Conservation (phyloP, 2,797 vertebrate genomes). For the Streptopelia turtur region DNA sequence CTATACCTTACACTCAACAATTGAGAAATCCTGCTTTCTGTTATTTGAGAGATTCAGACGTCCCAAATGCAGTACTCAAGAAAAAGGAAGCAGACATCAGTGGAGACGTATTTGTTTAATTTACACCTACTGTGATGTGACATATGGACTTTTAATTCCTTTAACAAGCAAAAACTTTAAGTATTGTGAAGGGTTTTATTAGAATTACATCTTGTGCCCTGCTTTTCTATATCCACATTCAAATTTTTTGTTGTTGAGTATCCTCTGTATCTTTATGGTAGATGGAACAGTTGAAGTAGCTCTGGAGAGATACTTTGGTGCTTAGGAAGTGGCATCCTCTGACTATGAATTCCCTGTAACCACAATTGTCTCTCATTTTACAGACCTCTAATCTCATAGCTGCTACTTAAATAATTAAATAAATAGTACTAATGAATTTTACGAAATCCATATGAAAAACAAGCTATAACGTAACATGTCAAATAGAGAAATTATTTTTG, state of each 20-base stretch:
- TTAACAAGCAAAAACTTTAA: neutral
- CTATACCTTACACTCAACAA: neutral
- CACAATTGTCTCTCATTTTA: neutral
- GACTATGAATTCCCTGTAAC: neutral
- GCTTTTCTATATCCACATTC: neutral
- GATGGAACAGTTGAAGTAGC: neutral
- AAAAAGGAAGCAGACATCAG: neutral
- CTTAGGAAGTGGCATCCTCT: neutral
- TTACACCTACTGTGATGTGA: neutral
- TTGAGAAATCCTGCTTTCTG: neutral
- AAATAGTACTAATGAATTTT: neutral
- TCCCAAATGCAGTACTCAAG: neutral
- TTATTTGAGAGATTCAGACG: neutral
- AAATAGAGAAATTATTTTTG: neutral
- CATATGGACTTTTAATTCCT: neutral
- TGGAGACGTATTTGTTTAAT: neutral
- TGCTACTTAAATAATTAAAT: neutral
- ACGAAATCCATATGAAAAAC: neutral
- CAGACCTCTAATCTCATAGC: neutral
- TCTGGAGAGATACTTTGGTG: neutral
- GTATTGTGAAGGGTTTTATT: neutral
- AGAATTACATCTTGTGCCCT: neutral
- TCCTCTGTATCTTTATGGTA: neutral
- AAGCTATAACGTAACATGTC: neutral
- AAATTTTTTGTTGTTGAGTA: neutral